Conservation (phyloP, 2,797 vertebrate genomes). For the Cottoperca gobio region DNA sequence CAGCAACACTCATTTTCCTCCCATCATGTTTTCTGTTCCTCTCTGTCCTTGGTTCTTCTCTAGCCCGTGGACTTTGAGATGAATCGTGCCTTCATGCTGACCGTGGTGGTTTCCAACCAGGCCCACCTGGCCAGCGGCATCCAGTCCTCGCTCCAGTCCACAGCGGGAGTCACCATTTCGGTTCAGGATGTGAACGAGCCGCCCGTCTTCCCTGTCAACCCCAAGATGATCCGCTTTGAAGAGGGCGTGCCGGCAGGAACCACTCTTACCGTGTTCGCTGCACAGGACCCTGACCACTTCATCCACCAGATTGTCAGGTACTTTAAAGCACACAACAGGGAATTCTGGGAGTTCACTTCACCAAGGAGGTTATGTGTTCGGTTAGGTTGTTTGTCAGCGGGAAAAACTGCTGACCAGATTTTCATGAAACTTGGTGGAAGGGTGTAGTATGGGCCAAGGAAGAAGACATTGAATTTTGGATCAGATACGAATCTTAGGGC, state of each 20-base stretch:
- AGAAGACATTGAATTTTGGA: too few relatives aligned
- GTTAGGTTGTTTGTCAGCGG: too few relatives aligned
- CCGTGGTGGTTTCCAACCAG: conserved; percentile 96
- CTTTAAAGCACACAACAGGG: neutral
- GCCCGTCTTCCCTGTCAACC: conserved; percentile 93
- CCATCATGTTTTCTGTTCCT: neutral
- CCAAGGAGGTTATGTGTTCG: too few relatives aligned
- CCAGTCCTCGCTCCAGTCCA: conserved; percentile 95
- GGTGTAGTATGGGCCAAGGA: too few relatives aligned
- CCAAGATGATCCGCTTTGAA: conserved; percentile 93
- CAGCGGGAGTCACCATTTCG: conserved; percentile 95
- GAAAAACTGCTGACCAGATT: too few relatives aligned
- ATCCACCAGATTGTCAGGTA: conserved; percentile 98
- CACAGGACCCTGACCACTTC: conserved; percentile 95
- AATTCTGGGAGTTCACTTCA: neutral
- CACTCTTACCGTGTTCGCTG: conserved; percentile 91
- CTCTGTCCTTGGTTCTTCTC: neutral
- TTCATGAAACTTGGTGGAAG: too few relatives aligned
- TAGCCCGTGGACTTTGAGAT: conserved; percentile 97
- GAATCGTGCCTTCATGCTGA: conserved; percentile 97
- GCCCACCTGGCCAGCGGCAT: conserved; percentile 94
- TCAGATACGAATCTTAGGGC: too few relatives aligned
- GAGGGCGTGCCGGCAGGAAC: conserved; percentile 92
- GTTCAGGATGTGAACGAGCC: conserved; percentile 94
- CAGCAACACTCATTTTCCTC: conserved; percentile 33